phyloP scores from a whole-genome alignment of 1,140 invertebrate genomes.

The Megalonaias nervosa region DNA sequence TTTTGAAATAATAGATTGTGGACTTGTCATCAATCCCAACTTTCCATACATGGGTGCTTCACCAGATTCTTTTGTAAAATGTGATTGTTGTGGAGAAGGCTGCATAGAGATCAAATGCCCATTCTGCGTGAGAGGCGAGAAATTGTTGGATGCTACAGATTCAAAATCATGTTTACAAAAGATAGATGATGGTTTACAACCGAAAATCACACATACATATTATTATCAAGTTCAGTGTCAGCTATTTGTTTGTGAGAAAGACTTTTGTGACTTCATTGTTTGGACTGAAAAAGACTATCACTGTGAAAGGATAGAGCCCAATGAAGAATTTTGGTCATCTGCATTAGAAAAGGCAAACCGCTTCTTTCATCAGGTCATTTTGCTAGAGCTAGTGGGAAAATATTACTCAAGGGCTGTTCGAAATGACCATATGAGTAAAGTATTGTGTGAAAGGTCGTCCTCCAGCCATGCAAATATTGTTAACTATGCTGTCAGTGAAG shows the following conservation, averaged over 20 bases:
- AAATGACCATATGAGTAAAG: background rate
- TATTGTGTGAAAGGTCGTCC: no score
- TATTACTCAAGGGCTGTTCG: background rate
- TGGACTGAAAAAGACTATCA: background rate
- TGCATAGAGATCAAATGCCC: background rate
- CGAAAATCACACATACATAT: background rate
- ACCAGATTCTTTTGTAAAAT: background rate
- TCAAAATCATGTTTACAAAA: background rate
- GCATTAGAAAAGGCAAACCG: background rate
- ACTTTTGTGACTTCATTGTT: background rate
- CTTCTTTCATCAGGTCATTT: background rate
- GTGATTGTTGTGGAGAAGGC: background rate
- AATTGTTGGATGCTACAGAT: background rate
- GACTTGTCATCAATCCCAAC: background rate
- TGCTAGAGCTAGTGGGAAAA: background rate
- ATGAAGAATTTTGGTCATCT: background rate
- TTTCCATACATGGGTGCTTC: background rate
- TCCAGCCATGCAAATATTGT: no score
- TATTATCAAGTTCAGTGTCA: background rate
- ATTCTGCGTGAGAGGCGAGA: background rate
- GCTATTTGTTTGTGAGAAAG: background rate
- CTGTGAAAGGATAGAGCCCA: background rate
- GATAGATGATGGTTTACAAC: background rate
- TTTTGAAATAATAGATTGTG: background rate
- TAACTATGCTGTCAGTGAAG: no score